These are phyloP conservation scores for Chironex yamaguchii DNA, from an alignment of 30 jellyfish, hydroid and myxozoan genomes.

Conservation along the genomic window DNA sequence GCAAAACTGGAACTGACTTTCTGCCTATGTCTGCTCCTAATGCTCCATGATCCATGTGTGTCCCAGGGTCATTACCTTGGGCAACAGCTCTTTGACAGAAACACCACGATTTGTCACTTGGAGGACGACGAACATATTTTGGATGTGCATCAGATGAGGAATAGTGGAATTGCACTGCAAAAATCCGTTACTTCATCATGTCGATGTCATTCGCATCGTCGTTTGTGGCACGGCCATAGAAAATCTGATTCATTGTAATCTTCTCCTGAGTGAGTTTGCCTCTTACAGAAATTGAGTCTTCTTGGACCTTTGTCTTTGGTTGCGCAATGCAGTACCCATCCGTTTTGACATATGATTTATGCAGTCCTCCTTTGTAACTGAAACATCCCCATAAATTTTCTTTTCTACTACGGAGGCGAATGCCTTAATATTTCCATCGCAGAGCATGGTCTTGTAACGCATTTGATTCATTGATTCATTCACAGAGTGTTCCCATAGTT, in stretches of 20 bases:
- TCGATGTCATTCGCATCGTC: constrained; percentile 1
- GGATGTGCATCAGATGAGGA: constrained; percentile 42
- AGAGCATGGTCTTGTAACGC: constrained; percentile 24
- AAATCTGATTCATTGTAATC: constrained; percentile 22
- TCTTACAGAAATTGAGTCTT: constrained; percentile 45
- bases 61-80: constrained; percentile 15
- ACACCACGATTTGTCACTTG: constrained; percentile 41
- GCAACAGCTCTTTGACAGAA: constrained; percentile 49
- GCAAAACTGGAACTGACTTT: background rate
- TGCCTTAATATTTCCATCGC: constrained; percentile 26
- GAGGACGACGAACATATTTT: constrained; percentile 43
- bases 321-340: constrained; percentile 66
- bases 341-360: constrained; percentile 54
- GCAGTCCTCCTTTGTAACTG: constrained; percentile 51
- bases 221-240: constrained; percentile 51
- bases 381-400: background rate
- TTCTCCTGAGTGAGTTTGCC: constrained; percentile 50
- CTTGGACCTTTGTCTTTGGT: constrained; percentile 25
- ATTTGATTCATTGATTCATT: background rate
- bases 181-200: constrained; percentile 12
- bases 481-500: constrained; percentile 16
- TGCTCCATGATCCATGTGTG: constrained; percentile 26
- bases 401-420: background rate
- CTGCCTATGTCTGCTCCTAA: background rate
- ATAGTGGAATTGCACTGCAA: constrained; percentile 54